Evolutionary conservation across 2,113 vertebrate species (phyloP).

Genomic region (Prunella himalayana): DNA sequence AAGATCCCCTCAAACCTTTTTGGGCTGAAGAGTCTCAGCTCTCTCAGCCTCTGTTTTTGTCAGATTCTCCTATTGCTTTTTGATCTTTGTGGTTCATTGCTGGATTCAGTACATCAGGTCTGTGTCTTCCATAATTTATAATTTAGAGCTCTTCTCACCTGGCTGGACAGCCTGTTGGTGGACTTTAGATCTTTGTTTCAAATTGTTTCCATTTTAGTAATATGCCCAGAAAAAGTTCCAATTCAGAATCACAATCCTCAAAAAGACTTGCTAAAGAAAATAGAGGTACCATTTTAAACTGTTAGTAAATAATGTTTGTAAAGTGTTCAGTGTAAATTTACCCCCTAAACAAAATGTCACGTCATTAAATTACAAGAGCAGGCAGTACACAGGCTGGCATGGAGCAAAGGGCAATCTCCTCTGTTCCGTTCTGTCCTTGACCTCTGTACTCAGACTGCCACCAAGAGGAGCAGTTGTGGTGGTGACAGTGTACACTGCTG

Average conservation of each 20-base stretch:
- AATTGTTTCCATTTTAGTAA: neutral
- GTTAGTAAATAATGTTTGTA: neutral
- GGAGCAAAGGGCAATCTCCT: neutral
- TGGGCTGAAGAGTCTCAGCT: neutral
- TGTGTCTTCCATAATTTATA: neutral
- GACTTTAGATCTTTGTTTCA: neutral
- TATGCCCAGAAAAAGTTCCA: neutral
- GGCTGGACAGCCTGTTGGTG: neutral
- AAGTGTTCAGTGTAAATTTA: neutral
- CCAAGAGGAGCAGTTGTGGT: constrained; percentile 16
- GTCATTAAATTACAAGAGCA: neutral
- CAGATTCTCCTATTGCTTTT: neutral
- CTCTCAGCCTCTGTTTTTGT: neutral
- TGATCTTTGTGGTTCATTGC: neutral
- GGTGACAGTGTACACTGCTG: neutral
- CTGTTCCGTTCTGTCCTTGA: constrained; percentile 11
- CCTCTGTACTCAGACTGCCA: constrained; percentile 35
- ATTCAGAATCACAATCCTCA: neutral
- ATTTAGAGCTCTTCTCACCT: neutral
- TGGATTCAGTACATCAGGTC: neutral
- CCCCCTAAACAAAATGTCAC: neutral
- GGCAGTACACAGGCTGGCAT: neutral
- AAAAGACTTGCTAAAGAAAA: neutral
- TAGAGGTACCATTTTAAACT: neutral
- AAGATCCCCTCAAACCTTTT: neutral